A percentile compares a stretch with the other conserved stretches of the same genome.
Conservation (phyloP, 2,888 invertebrate genomes). For the Peribatodes rhomboidaria region DNA sequence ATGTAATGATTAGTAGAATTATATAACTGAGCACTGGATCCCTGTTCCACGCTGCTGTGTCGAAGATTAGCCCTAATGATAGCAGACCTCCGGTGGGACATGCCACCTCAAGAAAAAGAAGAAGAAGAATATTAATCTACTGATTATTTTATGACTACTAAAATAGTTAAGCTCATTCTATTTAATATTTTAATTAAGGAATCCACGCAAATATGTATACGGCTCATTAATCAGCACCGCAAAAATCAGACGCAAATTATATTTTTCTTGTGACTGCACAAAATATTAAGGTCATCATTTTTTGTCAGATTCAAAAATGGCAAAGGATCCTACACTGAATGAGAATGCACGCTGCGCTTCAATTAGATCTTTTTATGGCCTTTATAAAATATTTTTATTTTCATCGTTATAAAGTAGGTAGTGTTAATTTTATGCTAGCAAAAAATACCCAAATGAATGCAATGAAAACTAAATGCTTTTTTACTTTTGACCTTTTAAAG, state of each 20-base stretch:
- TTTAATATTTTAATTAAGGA: background rate
- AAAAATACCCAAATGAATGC: slow-evolving; percentile 11
- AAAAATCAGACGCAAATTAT: slow-evolving; percentile 17
- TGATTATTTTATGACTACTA: background rate
- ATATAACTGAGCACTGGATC: no score
- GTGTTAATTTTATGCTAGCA: slow-evolving; percentile 13
- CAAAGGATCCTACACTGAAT: slow-evolving; percentile 36
- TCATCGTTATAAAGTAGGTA: slow-evolving; percentile 12
- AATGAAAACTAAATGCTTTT: background rate
- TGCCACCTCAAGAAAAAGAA: no score
- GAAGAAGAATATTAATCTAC: no score
- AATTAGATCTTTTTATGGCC: slow-evolving; percentile 41
- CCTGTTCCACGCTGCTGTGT: no score
- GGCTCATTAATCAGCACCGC: slow-evolving; percentile 15
- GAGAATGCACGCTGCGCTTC: slow-evolving; percentile 44
- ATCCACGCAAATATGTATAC: background rate
- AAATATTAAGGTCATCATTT: slow-evolving; percentile 41
- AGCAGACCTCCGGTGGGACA: no score
- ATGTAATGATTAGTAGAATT: no score
- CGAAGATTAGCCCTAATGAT: no score
- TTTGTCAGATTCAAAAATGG: slow-evolving; percentile 40
- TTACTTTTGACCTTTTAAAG: background rate
- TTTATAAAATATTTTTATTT: slow-evolving; percentile 3
- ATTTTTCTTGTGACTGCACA: slow-evolving; percentile 20
- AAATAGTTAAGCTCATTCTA: background rate